Base-by-base conservation (phyloP, 2,113 vertebrate species). In the Garra rufa region DNA sequence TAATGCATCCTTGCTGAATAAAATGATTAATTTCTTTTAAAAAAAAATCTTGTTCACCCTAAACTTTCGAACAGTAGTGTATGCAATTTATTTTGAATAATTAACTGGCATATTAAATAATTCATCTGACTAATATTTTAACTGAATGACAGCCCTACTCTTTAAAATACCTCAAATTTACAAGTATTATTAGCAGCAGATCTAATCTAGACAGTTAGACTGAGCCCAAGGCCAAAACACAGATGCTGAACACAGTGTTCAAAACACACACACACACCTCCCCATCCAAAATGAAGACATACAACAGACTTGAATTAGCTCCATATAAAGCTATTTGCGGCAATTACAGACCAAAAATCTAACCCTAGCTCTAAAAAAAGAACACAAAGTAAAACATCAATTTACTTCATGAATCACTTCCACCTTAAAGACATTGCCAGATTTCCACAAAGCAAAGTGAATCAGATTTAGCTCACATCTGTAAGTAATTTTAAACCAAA, bases 141-240 rank as follows among this genome's bases (percentile, higher is more conserved):
- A 57, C 1, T 21, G 21, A 57, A 57, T 57, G 52, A n/a, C 8
- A n/a, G 52, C 52, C 52, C 52, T 1, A n/a, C 21, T 57, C 52
- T 57, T n/a, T 57, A n/a, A 57, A 55, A 55, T 21, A 6, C 21
- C 17, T 55, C 17, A 21, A 55, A 19, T 21, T n/a, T n/a, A 17
- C 48, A 50, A 55, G 52, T 57, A 57, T 21, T 55, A 55, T 55
- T 10, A 38, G 4, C 1, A 10, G 24, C 71, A 74, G 6, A 74
- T 48, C 43, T 28, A 74, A 48, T 28, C 44, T 17, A 74, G 44
- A 74, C 43, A 14, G 2, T 26, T 73, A 24, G 26, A 48, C 46
- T 19, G 71, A 75, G 24, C 71, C 73, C 73, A 75, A 76, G 26
- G 73, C 73, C 73, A 34, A 75, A 52, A 75, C 74, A 52, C 48